A percentile compares a stretch with the other conserved stretches of the same genome.
These are phyloP conservation scores for Budorcas taxicolor DNA, from an alignment of 2,113 vertebrate genomes.

Conservation along the genomic window DNA sequence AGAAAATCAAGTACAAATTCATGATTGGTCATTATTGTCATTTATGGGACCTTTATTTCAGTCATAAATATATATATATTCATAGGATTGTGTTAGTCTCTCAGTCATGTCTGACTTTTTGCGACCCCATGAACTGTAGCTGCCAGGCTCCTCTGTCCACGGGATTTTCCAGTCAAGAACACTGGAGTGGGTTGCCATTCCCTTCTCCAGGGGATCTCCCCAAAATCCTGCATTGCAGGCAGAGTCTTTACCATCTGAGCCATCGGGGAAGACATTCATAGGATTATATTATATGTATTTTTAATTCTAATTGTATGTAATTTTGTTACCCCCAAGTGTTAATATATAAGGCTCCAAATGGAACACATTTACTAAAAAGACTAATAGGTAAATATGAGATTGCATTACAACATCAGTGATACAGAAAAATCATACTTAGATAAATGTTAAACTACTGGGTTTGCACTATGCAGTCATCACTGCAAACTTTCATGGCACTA, in stretches of 20 bases:
- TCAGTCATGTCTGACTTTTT: background rate
- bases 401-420: background rate
- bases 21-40: background rate
- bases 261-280: background rate
- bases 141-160: background rate
- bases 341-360: background rate
- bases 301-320: background rate
- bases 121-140: accelerated
- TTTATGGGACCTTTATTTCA: background rate
- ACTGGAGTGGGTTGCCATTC: background rate
- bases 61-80: background rate
- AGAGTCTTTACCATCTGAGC: background rate
- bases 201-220: background rate
- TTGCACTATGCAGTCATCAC: background rate
- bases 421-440: background rate
- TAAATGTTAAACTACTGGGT: background rate
- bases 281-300: background rate
- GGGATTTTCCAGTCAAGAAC: background rate
- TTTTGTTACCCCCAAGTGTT: background rate
- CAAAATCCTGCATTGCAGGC: background rate
- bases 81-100: background rate
- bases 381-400: background rate
- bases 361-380: background rate
- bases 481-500: background rate
- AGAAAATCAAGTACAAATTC: background rate